Evolutionary conservation across 2,797 vertebrate genomes (phyloP), one percentile per base, ranked within the genome.

Genomic region (Micropoecilia bifurca): DNA sequence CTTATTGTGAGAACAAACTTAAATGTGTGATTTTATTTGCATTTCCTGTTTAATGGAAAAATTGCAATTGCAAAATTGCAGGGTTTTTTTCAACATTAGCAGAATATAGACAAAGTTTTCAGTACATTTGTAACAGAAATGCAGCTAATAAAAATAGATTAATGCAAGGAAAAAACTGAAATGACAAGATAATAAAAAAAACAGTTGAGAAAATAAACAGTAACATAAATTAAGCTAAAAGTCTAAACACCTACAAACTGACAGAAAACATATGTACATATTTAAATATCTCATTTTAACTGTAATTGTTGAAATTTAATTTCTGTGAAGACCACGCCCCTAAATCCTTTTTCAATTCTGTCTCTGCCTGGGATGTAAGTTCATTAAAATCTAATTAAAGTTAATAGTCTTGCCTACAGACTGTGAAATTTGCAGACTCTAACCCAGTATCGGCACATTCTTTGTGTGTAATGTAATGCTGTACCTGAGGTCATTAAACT

Each of bases 361-460:
- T 73, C 48, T 76, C 68, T 73, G 39, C 71, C 53, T 79, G 80
- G 63, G 74, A 43, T 74, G 53, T 73, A 75, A 79, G 71, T 85
- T 84, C 28, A 88, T 83, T 79, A 71, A 79, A 76, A 77, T 80
- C 50, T 73, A 55, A 82, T 83, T 73, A 25, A 53, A 33, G 74
- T 66, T 74, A 75, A 88, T 59, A 74, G 78, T 82, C 33, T 84
- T 80, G 68, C 69, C 82, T 77, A 39, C 71, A 82, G 79, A 81
- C 61, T 81, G 77, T 57, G 48, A 77, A 83, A 81, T 79, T 25
- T 75, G 71, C 41, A 12, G 59, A 53, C 66, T 59, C 20, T 53
- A 75, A 53, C 20, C 83, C 43, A 10, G 43, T 61, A 50, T 73
- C 53, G 84, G 61, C 66, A 78, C 79, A 73, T 71, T 55, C 73